A percentile compares a stretch with the other conserved stretches of the same genome.
Evolutionary conservation across 1,140 invertebrate genomes (phyloP).

Genomic region (Zaprionus camerounensis): DNA sequence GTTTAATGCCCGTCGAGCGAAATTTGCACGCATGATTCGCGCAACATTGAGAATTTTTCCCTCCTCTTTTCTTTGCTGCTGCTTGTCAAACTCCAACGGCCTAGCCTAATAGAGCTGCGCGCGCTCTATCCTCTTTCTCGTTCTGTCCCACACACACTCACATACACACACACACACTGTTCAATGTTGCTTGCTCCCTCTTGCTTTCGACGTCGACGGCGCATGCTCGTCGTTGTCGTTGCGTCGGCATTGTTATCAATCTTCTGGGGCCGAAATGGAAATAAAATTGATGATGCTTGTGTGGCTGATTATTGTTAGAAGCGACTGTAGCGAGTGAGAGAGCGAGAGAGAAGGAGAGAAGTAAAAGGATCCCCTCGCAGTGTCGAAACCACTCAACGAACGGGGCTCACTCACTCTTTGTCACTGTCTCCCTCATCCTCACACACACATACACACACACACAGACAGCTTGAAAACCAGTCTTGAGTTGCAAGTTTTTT

Average conservation of each 20-base stretch:
- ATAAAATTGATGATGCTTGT: conserved; percentile 48
- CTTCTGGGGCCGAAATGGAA: conserved; percentile 23
- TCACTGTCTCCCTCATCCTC: conserved; percentile 4
- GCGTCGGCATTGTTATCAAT: conserved; percentile 62
- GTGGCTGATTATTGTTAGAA: conserved; percentile 25
- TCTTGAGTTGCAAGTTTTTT: conserved; percentile 51
- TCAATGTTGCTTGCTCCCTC: background rate
- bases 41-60: conserved; percentile 31
- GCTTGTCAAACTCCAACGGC: conserved; percentile 14
- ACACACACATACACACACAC: conserved; percentile 8
- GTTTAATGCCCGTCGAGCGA: conserved; percentile 47
- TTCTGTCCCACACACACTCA: conserved; percentile 2
- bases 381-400: conserved; percentile 16
- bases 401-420: background rate
- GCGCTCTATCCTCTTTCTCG: conserved; percentile 29
- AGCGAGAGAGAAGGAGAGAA: background rate
- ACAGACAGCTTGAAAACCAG: conserved; percentile 38
- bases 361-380: background rate
- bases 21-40: conserved; percentile 63
- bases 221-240: conserved; percentile 47
- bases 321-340: background rate
- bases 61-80: conserved; percentile 1
- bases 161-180: background rate
- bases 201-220: conserved; percentile 10
- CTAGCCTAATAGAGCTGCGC: conserved; percentile 38